Base-by-base conservation (phyloP, 2,797 vertebrate species). In the Myotis daubentonii region DNA sequence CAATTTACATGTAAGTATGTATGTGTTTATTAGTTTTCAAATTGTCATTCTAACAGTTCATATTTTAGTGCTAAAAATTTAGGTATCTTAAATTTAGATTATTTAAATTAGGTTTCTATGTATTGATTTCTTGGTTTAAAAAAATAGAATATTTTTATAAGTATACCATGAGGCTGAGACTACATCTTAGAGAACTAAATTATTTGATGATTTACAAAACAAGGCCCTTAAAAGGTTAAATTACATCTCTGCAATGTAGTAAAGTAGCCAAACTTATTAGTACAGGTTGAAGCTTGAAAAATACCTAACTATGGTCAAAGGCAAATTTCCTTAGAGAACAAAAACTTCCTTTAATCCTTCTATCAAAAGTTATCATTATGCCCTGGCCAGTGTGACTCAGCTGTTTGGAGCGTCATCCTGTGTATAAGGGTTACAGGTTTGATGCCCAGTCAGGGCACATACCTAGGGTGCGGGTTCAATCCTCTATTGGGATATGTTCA, bases 31-130 rank as follows among this genome's bases (percentile, higher is more conserved):
- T 71, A 83, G 17, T 25, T 72, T 79, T 84, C 55, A n/a, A 84
- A 72, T 30, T 72, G 16, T 78, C 36, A 87, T 66, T 91, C 62
- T 55, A 65, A 41, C 55, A 57, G 53, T 87, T 93, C 53, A 38
- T 22, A 55, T 82, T 91, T 93, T 88, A 87, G 38, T 38, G 30
- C 53, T 91, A 91, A 87, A 85, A 76, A 91, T 44, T 51, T 7
- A 84, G 36, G 38, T 55, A 72, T 28, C n/a, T 82, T 91, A 78
- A 76, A 83, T 82, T 84, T 79, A 83, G 62, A 15, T 72, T 57
- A 51, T 87, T 87, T 68, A 66, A 79, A 55, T 79, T 79, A 93
- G 80, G 44, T 30, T 44, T 75, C 55, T 74, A 49, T 49, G 7
- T 66, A 49, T 44, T 88, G 57, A 80, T 53, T 53, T 84, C 19